Base-by-base conservation (phyloP, 2,888 invertebrate species). In the Prosopocoilus inquinatus region DNA sequence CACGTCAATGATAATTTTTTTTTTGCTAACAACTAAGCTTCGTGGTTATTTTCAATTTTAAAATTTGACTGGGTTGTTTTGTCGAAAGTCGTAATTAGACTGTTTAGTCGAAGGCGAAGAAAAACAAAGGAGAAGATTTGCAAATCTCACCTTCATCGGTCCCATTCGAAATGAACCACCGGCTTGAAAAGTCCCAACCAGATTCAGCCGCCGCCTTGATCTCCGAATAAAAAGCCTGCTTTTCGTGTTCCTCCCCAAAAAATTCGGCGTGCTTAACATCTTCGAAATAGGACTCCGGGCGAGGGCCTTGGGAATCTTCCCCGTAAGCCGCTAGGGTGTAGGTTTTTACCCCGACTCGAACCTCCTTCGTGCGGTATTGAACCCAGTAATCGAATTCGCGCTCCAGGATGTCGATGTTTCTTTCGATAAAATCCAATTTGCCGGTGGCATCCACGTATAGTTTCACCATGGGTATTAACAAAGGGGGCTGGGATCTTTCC, bases 161-260 rank as follows among this genome's bases (percentile, higher is more conserved):
- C 11, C 85, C 86, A 50, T 86, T 83, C 2, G 84, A 78, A 55
- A 90, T 84, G 72, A 91, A 91, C 96, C 96, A 96, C 46, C 96
- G 81, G 1, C 89, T 88, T 0, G 93, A 94, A 77, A 96, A 97
- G 74, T 97, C 96, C 96, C 96, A 96, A 1, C 97, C 97, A 0
- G 93, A 94, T 74, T 96, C 96, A 0, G 95, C 95, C 0, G 90
- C 95, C 0, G 95, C 88, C 69, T 94, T 94, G 20, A 96, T 70
- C 71, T 96, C 89, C 0, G 90, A 86, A 73, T 91, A 94, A 63
- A 90, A 81, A 33, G 80, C 81, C 62, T 88, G 84, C 62, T 83
- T 85, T 55, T 82, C 82, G 9, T 80, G 81, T 0, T 74, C 67
- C 0, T 82, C 81, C 34, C 79, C 74, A 49, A 87, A 84, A 64